Evolutionary conservation across 2,797 vertebrate species (phyloP).

Genomic region (Enteromius trimaculatus): DNA sequence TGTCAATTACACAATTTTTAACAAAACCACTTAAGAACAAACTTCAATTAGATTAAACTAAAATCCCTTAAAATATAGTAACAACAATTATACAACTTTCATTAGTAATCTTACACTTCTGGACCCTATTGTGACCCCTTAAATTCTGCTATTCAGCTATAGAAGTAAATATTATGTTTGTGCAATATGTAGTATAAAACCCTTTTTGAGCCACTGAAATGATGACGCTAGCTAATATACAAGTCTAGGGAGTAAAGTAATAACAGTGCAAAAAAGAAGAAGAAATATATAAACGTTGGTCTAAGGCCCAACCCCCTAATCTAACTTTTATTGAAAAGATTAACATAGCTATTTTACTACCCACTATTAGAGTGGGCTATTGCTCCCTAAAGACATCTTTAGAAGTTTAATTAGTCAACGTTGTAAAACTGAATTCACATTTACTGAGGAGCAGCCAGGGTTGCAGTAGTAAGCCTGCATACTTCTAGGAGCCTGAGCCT

Average conservation of each 20-base stretch:
- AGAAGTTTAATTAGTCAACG: slow-evolving; percentile 61
- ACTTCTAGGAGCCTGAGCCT: slow-evolving; percentile 22
- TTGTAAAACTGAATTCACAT: slow-evolving; percentile 55
- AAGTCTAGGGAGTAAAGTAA: slow-evolving; percentile 14
- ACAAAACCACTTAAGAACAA: not conserved
- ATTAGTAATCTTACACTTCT: not conserved
- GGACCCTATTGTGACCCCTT: not conserved
- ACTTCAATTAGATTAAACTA: too few species aligned
- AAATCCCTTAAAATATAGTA: not conserved
- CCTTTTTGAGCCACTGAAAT: not conserved
- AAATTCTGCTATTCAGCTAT: not conserved
- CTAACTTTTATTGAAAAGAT: slow-evolving; percentile 60
- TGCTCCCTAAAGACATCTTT: slow-evolving; percentile 57
- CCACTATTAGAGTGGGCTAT: slow-evolving; percentile 43
- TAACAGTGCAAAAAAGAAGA: slow-evolving; percentile 20
- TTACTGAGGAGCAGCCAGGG: slow-evolving; percentile 37
- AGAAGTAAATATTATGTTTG: not conserved
- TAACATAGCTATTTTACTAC: slow-evolving; percentile 54
- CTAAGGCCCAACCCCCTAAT: slow-evolving; percentile 55
- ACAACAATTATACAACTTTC: not conserved
- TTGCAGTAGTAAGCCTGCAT: slow-evolving; percentile 30
- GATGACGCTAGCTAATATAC: not conserved
- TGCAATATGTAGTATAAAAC: not conserved
- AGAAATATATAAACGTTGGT: slow-evolving; percentile 16
- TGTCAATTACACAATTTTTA: not conserved